Base-by-base conservation (phyloP, 1,140 invertebrate genomes). In the Sarcophaga bullata region DNA sequence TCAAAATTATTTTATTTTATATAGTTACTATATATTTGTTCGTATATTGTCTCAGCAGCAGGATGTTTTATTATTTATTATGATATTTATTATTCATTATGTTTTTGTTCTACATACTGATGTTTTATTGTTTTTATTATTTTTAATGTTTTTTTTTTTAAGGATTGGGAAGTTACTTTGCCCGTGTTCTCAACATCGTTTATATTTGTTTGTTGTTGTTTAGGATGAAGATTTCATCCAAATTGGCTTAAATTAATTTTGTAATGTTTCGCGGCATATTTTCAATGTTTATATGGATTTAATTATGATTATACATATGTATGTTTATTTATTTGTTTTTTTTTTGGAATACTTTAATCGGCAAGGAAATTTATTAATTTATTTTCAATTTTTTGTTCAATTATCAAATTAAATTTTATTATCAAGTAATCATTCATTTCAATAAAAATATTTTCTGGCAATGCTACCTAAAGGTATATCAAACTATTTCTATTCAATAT, bases 171-270 rank as follows among this genome's bases (percentile, higher is more conserved):
- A 7, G 54, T 8, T 25, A 68, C 62, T 25, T n/a, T 68, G 15
- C 17, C 62, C 17, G 7, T 25, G 7, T 68, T 15, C n/a, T 8
- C 62, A 68, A 19, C 62, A 19, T 8, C 62, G 62, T 68, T 68
- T 25, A 68, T 25, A 68, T 8, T 68, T 68, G 62, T 68, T 17
- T 17, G 10, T 68, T 25, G n/a, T 68, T 68, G 15, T 25, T 52
- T 10, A 52, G 13, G 8, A 52, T 19, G n/a, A 17, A 68, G 62
- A 19, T 68, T 17, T 19, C 62, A 19, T 68, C 6, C 62, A 62
- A 68, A 68, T 68, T 68, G 62, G 62, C 62, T 68, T 68, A 9
- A 19, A 68, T 68, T 52, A 13, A 58, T 58, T n/a, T 58, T 58
- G 15, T 58, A 58, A 58, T 58, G 54, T 58, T 58, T 58, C 15